A percentile compares a stretch with the other conserved stretches of the same genome.
Conservation (phyloP, 2,797 vertebrate genomes). For the Trematomus bernacchii region DNA sequence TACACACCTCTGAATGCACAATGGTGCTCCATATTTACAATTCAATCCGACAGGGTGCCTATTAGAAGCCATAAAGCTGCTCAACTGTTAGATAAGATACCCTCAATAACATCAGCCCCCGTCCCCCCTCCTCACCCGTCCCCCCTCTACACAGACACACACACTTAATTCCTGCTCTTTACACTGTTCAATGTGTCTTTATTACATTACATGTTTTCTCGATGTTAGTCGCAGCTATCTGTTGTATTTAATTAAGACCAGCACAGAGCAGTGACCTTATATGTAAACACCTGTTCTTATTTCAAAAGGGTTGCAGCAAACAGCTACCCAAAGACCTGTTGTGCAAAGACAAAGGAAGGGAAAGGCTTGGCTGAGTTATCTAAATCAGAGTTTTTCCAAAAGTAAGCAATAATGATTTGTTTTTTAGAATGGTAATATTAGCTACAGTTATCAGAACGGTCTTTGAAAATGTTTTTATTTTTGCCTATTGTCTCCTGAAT, state of each 20-base stretch:
- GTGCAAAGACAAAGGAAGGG: neutral
- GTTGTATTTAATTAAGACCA: slow-evolving; percentile 33
- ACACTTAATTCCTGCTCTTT: slow-evolving; percentile 24
- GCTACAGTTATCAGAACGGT: slow-evolving; percentile 13
- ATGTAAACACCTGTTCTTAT: slow-evolving; percentile 11
- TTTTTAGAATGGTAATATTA: neutral
- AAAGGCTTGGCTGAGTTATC: slow-evolving; percentile 8
- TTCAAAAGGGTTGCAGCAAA: slow-evolving; percentile 1
- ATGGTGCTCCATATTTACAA: slow-evolving; percentile 81
- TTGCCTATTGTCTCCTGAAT: slow-evolving; percentile 14
- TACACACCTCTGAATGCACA: slow-evolving; percentile 80
- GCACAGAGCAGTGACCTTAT: neutral
- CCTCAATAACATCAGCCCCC: slow-evolving; percentile 59
- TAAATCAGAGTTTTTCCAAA: neutral
- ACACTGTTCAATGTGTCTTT: slow-evolving; percentile 34
- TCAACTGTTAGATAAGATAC: slow-evolving; percentile 78
- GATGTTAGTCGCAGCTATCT: slow-evolving; percentile 31
- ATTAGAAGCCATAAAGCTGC: slow-evolving; percentile 78
- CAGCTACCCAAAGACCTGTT: neutral
- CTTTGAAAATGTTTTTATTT: neutral
- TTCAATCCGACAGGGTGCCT: slow-evolving; percentile 77
- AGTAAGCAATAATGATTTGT: slow-evolving; percentile 7
- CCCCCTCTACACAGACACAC: slow-evolving; percentile 20
- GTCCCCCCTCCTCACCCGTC: neutral
- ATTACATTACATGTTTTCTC: slow-evolving; percentile 39